phyloP scores from a whole-genome alignment of 2,797 vertebrate genomes.

The Gobio occitaniae region DNA sequence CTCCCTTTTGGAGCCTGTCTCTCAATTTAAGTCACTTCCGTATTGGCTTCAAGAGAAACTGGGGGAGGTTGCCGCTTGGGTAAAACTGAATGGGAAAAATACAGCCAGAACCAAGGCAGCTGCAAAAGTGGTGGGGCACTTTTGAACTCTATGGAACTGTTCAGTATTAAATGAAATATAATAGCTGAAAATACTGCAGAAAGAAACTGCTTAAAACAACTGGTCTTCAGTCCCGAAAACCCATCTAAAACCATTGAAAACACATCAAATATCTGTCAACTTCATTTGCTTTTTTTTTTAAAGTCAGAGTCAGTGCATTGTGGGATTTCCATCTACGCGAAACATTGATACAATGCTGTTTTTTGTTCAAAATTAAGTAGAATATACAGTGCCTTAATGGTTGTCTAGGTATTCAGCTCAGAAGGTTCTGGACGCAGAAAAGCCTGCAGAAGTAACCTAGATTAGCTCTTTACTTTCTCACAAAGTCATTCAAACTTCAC shows the following conservation, averaged over 20 bases:
- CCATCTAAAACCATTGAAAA: not conserved
- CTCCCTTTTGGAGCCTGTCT: too few relatives aligned
- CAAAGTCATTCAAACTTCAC: slow-evolving; percentile 11
- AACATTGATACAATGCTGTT: too few relatives aligned
- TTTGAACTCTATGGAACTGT: not conserved
- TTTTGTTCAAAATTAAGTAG: not conserved
- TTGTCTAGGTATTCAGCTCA: not conserved
- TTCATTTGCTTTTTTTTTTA: not conserved
- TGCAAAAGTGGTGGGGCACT: not conserved
- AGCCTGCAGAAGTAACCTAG: not conserved
- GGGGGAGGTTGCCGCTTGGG: too few relatives aligned
- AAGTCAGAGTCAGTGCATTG: not conserved
- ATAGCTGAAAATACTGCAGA: not conserved
- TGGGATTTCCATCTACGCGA: not conserved
- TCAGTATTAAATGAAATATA: not conserved
- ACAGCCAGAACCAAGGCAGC: not conserved
- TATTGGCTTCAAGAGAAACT: too few relatives aligned
- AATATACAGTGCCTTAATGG: not conserved
- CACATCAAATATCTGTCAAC: not conserved
- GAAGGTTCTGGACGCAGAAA: not conserved
- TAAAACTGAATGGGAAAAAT: not conserved
- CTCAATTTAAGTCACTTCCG: too few relatives aligned
- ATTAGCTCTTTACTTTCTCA: not conserved
- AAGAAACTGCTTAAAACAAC: not conserved
- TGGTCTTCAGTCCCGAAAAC: not conserved